phyloP scores from a whole-genome alignment of 2,888 invertebrate genomes.

The Ophion slaviceki region DNA sequence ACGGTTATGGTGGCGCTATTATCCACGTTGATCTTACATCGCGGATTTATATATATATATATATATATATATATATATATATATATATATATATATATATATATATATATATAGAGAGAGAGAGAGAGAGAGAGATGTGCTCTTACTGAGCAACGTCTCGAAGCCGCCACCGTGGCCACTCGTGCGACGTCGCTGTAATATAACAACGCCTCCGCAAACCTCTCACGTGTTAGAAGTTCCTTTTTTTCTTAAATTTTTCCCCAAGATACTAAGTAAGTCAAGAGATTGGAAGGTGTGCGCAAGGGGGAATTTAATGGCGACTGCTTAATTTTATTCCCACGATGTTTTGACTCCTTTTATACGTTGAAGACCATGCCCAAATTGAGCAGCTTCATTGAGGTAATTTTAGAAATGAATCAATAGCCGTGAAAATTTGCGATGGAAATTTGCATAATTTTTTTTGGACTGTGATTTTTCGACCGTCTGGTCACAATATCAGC shows the following conservation, averaged over 20 bases:
- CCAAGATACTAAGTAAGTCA: constrained; percentile 18
- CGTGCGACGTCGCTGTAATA: constrained; percentile 8
- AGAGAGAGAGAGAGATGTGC: constrained; percentile 37
- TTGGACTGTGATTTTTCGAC: too few species aligned
- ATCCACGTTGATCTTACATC: constrained; percentile 54
- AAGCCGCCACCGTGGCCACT: constrained; percentile 29
- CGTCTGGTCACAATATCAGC: too few species aligned
- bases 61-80: too few species aligned
- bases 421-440: too few species aligned
- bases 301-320: neutral
- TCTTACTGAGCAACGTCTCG: constrained; percentile 32
- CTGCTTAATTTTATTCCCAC: too few species aligned
- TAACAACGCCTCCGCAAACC: constrained; percentile 45
- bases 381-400: too few species aligned
- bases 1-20: constrained; percentile 66
- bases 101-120: too few species aligned
- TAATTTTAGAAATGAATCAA: too few species aligned
- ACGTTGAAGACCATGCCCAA: too few species aligned
- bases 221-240: constrained; percentile 2
- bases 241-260: neutral
- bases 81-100: too few species aligned
- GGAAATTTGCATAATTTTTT: too few species aligned
- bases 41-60: constrained; percentile 5
- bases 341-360: too few species aligned
- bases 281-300: constrained; percentile 17